Base-by-base conservation (phyloP, 2,888 invertebrate species). In the Andricus quercusramuli region DNA sequence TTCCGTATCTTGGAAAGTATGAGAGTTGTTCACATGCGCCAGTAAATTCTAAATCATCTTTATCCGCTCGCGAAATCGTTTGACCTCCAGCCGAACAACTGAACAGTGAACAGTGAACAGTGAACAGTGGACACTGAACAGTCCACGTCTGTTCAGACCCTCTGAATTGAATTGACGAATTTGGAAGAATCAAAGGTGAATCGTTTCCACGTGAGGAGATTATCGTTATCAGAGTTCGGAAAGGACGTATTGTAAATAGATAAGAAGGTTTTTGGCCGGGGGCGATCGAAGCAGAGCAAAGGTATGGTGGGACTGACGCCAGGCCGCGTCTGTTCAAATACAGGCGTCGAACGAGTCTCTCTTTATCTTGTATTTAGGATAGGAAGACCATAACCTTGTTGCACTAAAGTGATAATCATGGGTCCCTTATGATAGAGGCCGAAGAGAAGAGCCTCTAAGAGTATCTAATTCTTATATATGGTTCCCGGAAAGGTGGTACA, bases 401-500 rank as follows among this genome's bases (percentile, higher is more conserved):
- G 74, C 74, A 56, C 56, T 74, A 56, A 56, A 32, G 56, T 56
- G 74, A 74, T 74, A 74, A 74, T 74, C 74, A 74, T 74, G 56
- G 74, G 74, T 51, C 37, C 51, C 56, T 32, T 70, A 51, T 51
- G 74, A 74, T 74, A 74, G 74, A 74, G 56, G n/a, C 47, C 70
- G 29, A 70, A 70, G 56, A 68, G 47, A 44, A 68, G 68, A 70
- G 25, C 29, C 41, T 11, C 37, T 37, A 37, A 8, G 59, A 32
- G n/a, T 74, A 74, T 74, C 74, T 74, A 74, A 74, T 74, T 74
- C 32, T 74, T 56, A 32, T 74, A 74, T 74, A 74, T 56, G 56
- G 32, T 74, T 74, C 74, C 74, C 22, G 74, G 74, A 74, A 74
- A 56, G 56, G 51, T 74, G 29, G 25, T 47, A 68, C 25, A 68